Percentiles rank a stretch among this genome's conserved stretches.
Conservation (phyloP, 2,113 vertebrate genomes). For the Misgurnus anguillicaudatus region DNA sequence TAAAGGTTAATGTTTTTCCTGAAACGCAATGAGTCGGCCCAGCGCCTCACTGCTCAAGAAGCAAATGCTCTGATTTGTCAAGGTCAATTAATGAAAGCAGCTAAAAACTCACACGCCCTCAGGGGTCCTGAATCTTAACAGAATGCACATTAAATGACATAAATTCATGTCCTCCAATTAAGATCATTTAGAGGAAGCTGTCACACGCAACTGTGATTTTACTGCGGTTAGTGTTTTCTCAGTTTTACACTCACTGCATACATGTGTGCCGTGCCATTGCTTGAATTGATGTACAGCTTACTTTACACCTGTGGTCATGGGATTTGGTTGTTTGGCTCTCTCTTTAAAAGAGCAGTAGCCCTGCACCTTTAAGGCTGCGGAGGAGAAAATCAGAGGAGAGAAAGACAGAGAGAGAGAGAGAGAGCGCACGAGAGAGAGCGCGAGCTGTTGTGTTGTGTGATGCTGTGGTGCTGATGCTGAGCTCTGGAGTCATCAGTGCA, state of each 20-base stretch:
- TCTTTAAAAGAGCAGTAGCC: conserved; percentile 42
- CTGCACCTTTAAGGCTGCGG: conserved; percentile 77
- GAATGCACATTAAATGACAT: conserved; percentile 64
- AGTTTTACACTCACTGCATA: too few relatives aligned
- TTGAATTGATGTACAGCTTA: not conserved
- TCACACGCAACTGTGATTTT: conserved; percentile 10
- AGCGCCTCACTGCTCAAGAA: conserved; percentile 26
- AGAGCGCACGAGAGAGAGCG: conserved; percentile 4
- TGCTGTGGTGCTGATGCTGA: conserved; percentile 29
- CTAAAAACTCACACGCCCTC: conserved; percentile 56
- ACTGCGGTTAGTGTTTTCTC: not conserved
- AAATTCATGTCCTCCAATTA: conserved; percentile 69
- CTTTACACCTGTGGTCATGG: not conserved
- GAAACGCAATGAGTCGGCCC: conserved; percentile 26
- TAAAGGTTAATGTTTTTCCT: conserved; percentile 40
- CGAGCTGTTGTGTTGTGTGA: conserved; percentile 46
- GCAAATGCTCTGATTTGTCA: conserved; percentile 74
- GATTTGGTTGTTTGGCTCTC: conserved; percentile 9
- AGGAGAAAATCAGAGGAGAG: conserved; percentile 67
- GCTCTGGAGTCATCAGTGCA: conserved; percentile 71
- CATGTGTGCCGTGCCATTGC: too few relatives aligned
- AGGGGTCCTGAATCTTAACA: conserved; percentile 68
- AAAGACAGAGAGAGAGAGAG: conserved; percentile 54
- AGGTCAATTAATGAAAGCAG: conserved; percentile 75
- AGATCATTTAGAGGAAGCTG: conserved; percentile 57